phyloP scores from a whole-genome alignment of 2,888 invertebrate species.

The Catocala sponsa region DNA sequence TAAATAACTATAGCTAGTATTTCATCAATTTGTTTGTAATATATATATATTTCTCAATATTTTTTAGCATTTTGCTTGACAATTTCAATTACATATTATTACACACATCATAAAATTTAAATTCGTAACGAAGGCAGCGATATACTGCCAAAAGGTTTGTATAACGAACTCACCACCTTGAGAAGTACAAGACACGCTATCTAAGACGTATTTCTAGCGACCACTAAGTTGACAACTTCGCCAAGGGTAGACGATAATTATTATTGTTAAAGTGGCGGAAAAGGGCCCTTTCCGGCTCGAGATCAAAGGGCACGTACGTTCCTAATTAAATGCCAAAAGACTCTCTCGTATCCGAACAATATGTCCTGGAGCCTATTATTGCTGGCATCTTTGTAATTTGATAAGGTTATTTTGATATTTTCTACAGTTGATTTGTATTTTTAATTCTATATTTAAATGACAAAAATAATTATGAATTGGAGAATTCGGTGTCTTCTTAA shows the following conservation, averaged over 20 bases:
- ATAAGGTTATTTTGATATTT: constrained; percentile 7
- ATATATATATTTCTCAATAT: too few relatives aligned
- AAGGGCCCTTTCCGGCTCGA: constrained; percentile 33
- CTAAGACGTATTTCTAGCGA: constrained; percentile 12
- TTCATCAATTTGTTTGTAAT: too few relatives aligned
- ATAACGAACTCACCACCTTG: neutral
- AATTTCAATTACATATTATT: too few relatives aligned
- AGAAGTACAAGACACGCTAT: neutral
- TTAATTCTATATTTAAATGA: neutral
- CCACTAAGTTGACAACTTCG: constrained; percentile 22
- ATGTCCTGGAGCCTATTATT: constrained; percentile 24
- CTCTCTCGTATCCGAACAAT: constrained; percentile 29
- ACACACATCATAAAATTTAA: too few relatives aligned
- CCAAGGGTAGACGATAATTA: constrained; percentile 33
- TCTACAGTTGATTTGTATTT: neutral
- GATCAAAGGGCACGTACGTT: constrained; percentile 38
- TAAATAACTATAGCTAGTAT: too few relatives aligned
- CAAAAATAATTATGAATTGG: neutral
- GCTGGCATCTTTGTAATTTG: constrained; percentile 17
- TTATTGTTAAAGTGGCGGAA: constrained; percentile 46
- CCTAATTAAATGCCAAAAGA: constrained; percentile 45
- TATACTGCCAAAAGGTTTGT: too few relatives aligned
- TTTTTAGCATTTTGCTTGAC: too few relatives aligned
- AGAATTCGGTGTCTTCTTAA: neutral
- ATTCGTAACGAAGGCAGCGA: too few relatives aligned